A percentile compares a stretch with the other conserved stretches of the same genome.
phyloP scores from a whole-genome alignment of 2,888 invertebrate genomes.

The Erebia palarica region DNA sequence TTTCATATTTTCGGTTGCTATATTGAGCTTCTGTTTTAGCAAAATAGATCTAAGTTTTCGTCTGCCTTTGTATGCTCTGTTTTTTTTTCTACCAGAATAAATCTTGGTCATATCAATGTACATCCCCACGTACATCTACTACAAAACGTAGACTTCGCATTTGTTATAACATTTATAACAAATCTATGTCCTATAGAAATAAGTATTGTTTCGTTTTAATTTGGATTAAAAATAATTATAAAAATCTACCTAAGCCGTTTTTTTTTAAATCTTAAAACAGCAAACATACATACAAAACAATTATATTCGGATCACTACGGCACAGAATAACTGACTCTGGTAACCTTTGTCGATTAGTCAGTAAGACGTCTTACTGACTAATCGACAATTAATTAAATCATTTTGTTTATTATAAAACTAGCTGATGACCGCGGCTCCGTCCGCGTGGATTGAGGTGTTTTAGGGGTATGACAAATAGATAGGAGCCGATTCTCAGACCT shows the following conservation, averaged over 20 bases:
- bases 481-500: no score
- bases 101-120: background rate
- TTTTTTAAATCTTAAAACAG: background rate
- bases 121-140: constrained; percentile 3
- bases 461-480: no score
- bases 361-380: no score
- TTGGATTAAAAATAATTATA: constrained; percentile 36
- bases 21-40: background rate
- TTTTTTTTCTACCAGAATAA: background rate
- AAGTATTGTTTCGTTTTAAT: constrained; percentile 41
- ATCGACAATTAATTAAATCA: no score
- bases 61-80: constrained; percentile 2
- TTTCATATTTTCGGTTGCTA: background rate
- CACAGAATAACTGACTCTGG: no score
- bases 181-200: constrained; percentile 46
- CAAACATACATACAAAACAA: no score
- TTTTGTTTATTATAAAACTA: no score
- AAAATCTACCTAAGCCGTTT: constrained; percentile 9
- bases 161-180: constrained; percentile 79
- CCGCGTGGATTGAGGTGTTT: no score
- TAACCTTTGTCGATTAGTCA: no score
- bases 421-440: no score
- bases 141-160: constrained; percentile 32
- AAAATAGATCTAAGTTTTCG: background rate
- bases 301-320: no score